Conservation (phyloP, 2,113 vertebrate species). For the Syrmaticus mikado region DNA sequence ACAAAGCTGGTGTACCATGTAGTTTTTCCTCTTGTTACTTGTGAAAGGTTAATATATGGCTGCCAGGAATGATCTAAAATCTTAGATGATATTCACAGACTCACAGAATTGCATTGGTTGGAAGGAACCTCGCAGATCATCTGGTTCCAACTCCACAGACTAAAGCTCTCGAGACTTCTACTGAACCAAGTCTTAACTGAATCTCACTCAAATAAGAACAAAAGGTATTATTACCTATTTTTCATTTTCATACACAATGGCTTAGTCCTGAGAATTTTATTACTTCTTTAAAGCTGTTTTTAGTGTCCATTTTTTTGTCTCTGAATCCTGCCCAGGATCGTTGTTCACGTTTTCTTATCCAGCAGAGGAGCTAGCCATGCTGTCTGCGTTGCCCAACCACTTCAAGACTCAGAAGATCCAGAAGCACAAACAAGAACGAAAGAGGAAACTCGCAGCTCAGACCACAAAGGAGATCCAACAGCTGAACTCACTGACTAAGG, state of each 20-base stretch:
- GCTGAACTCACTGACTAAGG: neutral
- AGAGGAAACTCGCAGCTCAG: neutral
- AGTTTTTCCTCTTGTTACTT: neutral
- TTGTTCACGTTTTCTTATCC: neutral
- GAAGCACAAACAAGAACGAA: neutral
- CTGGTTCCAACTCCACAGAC: neutral
- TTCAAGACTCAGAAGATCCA: neutral
- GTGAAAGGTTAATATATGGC: neutral
- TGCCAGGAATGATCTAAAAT: neutral
- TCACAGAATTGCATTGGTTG: no score
- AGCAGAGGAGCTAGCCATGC: neutral
- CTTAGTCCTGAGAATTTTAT: neutral
- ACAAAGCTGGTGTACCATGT: neutral
- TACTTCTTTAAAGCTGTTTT: neutral
- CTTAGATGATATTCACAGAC: neutral
- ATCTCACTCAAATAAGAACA: neutral
- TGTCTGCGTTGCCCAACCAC: neutral
- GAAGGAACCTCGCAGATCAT: no score
- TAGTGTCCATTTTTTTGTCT: neutral
- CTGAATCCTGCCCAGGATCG: neutral
- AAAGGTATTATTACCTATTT: no score
- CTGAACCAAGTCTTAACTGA: neutral
- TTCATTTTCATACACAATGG: rapidly evolving
- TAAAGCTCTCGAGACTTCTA: neutral
- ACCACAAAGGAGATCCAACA: neutral